Evolutionary conservation across 2,113 vertebrate species (phyloP), one percentile per base, ranked within the genome.

Genomic region (Melanostigma gelatinosum): DNA sequence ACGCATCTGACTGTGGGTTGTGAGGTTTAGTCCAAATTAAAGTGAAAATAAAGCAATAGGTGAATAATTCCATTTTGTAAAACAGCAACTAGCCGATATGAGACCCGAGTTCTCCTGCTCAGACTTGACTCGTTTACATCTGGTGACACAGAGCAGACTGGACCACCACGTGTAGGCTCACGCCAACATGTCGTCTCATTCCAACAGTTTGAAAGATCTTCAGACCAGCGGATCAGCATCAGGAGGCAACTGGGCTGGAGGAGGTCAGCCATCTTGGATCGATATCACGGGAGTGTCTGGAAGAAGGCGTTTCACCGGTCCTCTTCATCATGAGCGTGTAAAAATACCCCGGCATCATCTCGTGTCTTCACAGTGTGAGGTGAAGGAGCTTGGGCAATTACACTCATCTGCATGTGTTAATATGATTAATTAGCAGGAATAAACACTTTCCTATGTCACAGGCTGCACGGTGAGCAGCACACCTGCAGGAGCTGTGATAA

Each of bases 361-460:
- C 79, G 77, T 75, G 85, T 85, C 87, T 91, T 92, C 90, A 93
- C 92, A 89, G 91, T 79, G 79, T 90, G 93, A 92, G 91, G 90
- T 83, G 89, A 91, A 86, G 90, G 88, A 93, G 89, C 92, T 90
- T 85, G 88, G 87, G 93, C 94, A 94, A 95, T 95, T 95, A 93
- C 91, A 91, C 93, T 94, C 94, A 95, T 96, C 93, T 95, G 93
- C 94, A 96, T 94, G 94, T 95, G 94, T 95, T 95, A 95, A 95
- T 96, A 94, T 94, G 93, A 95, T 96, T 95, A 94, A 96, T 95
- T 96, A 95, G 93, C 87, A 77, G 93, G 92, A 93, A 94, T 95
- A 95, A 95, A 95, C 95, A 94, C 95, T 94, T 94, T 94, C 92
- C 88, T 90, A 89, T 90, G 93, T 94, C 93, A 93, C 91, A 78